Percentiles rank a stretch among this genome's conserved stretches.
Conservation (phyloP, 2,888 invertebrate species). For the Drymonia ruficornis region DNA sequence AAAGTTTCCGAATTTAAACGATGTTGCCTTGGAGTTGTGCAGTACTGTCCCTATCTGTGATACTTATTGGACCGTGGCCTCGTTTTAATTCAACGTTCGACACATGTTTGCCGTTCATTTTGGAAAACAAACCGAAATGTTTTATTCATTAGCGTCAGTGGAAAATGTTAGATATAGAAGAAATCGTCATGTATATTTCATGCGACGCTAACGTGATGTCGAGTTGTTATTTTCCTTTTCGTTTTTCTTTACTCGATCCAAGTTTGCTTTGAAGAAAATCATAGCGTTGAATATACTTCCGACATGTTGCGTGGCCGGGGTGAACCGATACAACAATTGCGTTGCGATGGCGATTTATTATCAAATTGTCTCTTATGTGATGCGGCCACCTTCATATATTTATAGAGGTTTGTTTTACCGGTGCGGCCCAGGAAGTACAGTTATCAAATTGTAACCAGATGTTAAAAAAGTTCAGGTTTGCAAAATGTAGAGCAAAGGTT, state of each 20-base stretch:
- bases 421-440: too few species aligned
- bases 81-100: slow-evolving; percentile 38
- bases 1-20: not conserved
- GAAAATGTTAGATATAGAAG: not conserved
- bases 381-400: too few species aligned
- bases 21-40: not conserved
- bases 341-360: too few species aligned
- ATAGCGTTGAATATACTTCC: not conserved
- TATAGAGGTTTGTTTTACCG: too few species aligned
- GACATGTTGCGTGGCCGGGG: too few species aligned
- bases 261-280: not conserved
- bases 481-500: too few species aligned
- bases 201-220: not conserved
- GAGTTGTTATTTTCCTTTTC: slow-evolving; percentile 3
- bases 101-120: slow-evolving; percentile 14
- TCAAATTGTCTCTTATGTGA: too few species aligned
- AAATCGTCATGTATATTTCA: not conserved
- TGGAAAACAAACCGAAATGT: slow-evolving; percentile 26
- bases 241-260: slow-evolving; percentile 4
- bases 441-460: too few species aligned
- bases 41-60: slow-evolving; percentile 39
- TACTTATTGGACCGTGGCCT: slow-evolving; percentile 40
- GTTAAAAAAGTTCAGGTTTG: too few species aligned
- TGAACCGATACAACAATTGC: too few species aligned
- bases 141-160: slow-evolving; percentile 15